Percentiles rank a stretch among this genome's conserved stretches.
These are phyloP conservation scores for Tympanuchus pallidicinctus DNA, from an alignment of 2,113 vertebrate species.

Conservation along the genomic window DNA sequence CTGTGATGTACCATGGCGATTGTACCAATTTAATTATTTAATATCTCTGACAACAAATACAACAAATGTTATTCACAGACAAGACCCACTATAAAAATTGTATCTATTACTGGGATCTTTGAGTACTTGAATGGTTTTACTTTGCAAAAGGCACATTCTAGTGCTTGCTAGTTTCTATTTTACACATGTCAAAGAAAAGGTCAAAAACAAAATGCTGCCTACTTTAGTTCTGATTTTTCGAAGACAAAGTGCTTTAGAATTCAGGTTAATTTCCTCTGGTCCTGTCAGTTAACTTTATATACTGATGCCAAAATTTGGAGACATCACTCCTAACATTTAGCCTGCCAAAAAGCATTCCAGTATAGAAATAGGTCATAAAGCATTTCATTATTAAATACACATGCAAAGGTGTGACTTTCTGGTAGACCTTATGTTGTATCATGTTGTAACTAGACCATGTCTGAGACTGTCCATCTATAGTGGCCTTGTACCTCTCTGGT, in stretches of 20 bases:
- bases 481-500: neutral
- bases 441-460: neutral
- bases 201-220: neutral
- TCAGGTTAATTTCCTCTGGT: neutral
- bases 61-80: neutral
- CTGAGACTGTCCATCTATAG: neutral
- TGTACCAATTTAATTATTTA: neutral
- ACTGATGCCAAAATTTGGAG: neutral
- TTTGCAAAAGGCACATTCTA: neutral
- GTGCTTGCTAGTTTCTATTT: neutral
- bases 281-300: neutral
- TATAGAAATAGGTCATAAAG: neutral
- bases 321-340: neutral
- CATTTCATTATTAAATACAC: neutral
- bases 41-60: neutral
- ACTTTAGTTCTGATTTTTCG: neutral
- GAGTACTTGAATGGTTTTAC: neutral
- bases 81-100: neutral
- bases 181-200: neutral
- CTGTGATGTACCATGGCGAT: neutral
- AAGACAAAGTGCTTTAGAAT: neutral
- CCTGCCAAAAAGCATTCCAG: neutral
- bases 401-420: neutral
- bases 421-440: neutral
- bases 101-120: neutral